These are phyloP conservation scores for Cygnus olor DNA, from an alignment of 2,797 vertebrate genomes.

Conservation along the genomic window DNA sequence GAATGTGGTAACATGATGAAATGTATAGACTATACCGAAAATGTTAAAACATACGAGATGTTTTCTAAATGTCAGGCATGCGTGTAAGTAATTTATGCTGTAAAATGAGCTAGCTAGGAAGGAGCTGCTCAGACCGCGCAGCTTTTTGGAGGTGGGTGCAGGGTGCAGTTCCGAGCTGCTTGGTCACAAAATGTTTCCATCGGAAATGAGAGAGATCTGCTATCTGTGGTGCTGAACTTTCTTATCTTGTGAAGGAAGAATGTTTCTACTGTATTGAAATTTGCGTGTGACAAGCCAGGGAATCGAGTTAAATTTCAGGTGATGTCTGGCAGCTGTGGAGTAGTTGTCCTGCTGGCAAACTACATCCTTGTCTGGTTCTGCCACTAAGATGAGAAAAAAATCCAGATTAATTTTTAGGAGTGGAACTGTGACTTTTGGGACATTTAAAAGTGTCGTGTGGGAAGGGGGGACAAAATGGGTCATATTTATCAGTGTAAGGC, in stretches of 20 bases:
- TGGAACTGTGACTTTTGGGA: neutral
- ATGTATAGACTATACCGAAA: neutral
- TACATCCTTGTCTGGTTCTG: neutral
- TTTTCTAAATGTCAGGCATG: neutral
- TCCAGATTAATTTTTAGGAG: neutral
- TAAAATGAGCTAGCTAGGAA: neutral
- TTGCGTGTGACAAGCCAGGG: neutral
- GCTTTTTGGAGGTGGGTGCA: neutral
- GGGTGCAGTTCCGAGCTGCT: neutral
- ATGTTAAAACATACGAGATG: rapidly evolving
- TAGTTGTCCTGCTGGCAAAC: neutral
- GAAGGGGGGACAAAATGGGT: neutral
- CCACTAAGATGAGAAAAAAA: neutral
- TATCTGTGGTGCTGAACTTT: neutral
- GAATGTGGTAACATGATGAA: neutral
- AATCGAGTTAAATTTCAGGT: neutral
- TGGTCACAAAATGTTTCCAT: neutral
- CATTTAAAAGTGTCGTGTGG: neutral
- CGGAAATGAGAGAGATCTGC: neutral
- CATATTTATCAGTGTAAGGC: neutral
- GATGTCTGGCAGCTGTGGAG: neutral
- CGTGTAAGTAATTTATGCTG: neutral
- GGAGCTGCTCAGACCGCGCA: neutral
- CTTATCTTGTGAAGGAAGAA: neutral
- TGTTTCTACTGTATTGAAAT: neutral